These are phyloP conservation scores for Oxygymnocypris stewartii DNA, from an alignment of 2,113 vertebrate species.

Conservation along the genomic window DNA sequence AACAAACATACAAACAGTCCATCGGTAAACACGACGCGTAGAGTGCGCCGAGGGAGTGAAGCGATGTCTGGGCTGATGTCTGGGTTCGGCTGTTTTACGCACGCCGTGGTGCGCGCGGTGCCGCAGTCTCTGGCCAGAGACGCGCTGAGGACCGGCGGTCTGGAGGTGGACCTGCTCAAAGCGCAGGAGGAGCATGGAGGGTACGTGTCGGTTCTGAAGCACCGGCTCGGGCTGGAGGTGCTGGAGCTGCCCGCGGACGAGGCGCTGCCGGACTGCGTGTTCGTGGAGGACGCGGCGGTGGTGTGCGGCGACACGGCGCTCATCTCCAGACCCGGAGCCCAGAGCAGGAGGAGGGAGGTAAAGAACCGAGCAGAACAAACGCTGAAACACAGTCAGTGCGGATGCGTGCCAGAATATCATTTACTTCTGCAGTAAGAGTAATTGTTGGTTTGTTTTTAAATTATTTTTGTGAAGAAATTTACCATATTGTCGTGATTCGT, in stretches of 20 bases:
- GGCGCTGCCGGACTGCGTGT: constrained; percentile 89
- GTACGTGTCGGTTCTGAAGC: constrained; percentile 81
- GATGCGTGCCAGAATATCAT: background rate
- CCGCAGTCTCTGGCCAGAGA: constrained; percentile 80
- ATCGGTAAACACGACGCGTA: background rate
- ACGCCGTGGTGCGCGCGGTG: constrained; percentile 87
- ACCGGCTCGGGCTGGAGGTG: constrained; percentile 87
- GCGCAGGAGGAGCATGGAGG: constrained; percentile 79
- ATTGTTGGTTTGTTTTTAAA: background rate
- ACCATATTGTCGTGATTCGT: background rate
- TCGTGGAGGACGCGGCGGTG: constrained; percentile 93
- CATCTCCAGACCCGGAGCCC: constrained; percentile 85
- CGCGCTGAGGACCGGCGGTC: constrained; percentile 75
- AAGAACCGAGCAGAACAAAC: background rate
- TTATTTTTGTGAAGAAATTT: background rate
- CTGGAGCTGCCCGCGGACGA: constrained; percentile 87
- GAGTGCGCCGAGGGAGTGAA: constrained; percentile 12
- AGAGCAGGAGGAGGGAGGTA: constrained; percentile 89
- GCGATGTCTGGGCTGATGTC: constrained; percentile 79
- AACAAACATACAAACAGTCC: constrained; percentile 43
- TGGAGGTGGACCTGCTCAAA: constrained; percentile 78
- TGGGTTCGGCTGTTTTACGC: constrained; percentile 84
- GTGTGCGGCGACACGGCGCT: constrained; percentile 93
- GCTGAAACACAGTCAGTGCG: background rate
- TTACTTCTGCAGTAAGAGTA: background rate